These are phyloP conservation scores for Cyprinodon brontotheroides DNA, from an alignment of 2,113 vertebrate genomes.

Conservation along the genomic window DNA sequence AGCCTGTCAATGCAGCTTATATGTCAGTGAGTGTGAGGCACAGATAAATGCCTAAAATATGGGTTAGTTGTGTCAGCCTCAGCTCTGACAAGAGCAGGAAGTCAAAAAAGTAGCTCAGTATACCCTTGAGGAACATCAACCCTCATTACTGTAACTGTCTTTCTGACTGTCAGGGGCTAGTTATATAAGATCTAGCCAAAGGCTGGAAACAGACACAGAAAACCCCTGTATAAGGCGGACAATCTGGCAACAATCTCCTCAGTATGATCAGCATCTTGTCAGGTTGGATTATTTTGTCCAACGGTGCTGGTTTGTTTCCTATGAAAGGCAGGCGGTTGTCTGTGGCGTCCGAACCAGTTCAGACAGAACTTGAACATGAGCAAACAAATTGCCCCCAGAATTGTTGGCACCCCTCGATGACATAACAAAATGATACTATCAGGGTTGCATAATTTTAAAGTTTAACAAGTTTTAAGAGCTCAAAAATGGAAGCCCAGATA, in stretches of 20 bases:
- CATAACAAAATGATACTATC: no score
- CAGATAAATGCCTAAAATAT: conserved; percentile 13
- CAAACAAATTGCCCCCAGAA: no score
- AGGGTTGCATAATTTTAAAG: no score
- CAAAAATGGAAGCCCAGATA: background rate
- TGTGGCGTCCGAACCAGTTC: background rate
- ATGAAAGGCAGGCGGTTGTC: conserved; percentile 7
- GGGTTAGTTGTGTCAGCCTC: background rate
- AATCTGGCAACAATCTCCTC: conserved; percentile 21
- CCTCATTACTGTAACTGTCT: conserved; percentile 25
- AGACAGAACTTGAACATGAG: background rate
- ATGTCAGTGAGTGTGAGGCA: conserved; percentile 6
- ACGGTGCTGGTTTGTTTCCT: conserved; percentile 5
- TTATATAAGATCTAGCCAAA: conserved; percentile 42
- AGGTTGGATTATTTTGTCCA: conserved; percentile 18
- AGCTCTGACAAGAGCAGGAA: conserved; percentile 18
- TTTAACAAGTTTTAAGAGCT: background rate
- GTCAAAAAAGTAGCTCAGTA: background rate
- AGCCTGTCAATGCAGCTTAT: background rate
- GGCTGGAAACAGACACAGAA: conserved; percentile 11
- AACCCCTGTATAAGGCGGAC: conserved; percentile 21
- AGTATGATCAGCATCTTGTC: conserved; percentile 49
- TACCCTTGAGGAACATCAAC: conserved; percentile 7
- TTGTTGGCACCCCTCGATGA: no score
- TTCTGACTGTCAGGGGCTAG: conserved; percentile 18